phyloP scores from a whole-genome alignment of 1,140 invertebrate genomes.

The Myzus persicae region DNA sequence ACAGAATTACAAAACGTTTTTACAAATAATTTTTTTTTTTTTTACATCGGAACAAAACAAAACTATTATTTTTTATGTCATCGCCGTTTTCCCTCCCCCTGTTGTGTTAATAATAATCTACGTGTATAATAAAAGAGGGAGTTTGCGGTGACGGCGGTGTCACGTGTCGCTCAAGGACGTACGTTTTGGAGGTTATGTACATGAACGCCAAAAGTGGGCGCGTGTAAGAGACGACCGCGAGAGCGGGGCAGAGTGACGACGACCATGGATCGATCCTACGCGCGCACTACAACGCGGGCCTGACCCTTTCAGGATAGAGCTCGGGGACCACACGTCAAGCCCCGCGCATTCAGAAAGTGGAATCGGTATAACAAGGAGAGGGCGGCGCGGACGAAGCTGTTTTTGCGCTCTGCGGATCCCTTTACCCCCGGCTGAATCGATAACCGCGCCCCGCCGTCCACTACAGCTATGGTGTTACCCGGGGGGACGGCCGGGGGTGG shows the following conservation, averaged over 20 bases:
- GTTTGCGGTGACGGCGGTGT: not conserved
- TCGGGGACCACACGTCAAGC: slow-evolving; percentile 15
- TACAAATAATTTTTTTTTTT: not conserved
- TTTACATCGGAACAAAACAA: not conserved
- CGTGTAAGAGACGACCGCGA: not conserved
- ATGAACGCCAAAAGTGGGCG: slow-evolving; percentile 25
- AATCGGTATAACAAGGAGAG: not conserved
- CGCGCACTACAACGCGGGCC: not conserved
- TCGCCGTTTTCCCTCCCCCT: not conserved
- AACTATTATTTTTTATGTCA: not conserved
- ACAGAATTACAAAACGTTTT: slow-evolving; percentile 37
- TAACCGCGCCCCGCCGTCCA: slow-evolving; percentile 25
- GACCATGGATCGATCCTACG: slow-evolving; percentile 37
- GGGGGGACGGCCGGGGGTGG: not conserved
- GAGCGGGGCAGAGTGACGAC: not conserved
- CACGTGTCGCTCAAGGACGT: slow-evolving; percentile 50
- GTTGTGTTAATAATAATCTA: not conserved
- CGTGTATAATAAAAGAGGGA: not conserved
- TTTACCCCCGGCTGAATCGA: not conserved
- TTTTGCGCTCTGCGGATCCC: slow-evolving; percentile 42
- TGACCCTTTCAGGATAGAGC: slow-evolving; percentile 22
- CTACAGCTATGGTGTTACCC: not conserved
- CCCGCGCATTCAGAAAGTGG: slow-evolving; percentile 31
- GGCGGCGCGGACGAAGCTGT: slow-evolving; percentile 48
- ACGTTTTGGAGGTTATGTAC: slow-evolving; percentile 49